A percentile compares a stretch with the other conserved stretches of the same genome.
Conservation (phyloP, 2,113 vertebrate genomes). For the Pogonocichla stellata region DNA sequence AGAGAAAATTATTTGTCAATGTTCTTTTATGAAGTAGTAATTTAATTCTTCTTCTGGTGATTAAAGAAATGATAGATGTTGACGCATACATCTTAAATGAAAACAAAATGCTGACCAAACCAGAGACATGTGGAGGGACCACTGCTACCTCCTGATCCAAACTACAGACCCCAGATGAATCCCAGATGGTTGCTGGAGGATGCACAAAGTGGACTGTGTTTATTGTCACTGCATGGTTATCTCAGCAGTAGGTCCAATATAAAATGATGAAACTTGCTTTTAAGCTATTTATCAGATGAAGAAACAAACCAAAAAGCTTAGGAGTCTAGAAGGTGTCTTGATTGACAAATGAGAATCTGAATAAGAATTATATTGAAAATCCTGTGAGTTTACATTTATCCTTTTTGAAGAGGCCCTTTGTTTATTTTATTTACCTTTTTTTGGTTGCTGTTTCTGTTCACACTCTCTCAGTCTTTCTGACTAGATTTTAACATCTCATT, state of each 20-base stretch:
- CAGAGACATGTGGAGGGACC: constrained; percentile 27
- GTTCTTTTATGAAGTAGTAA: constrained; percentile 51
- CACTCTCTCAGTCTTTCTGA: background rate
- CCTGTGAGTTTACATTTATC: background rate
- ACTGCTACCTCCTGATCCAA: constrained; percentile 50
- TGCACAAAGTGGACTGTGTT: constrained; percentile 52
- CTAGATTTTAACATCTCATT: background rate
- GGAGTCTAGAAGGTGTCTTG: constrained; percentile 2
- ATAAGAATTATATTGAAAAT: constrained; percentile 34
- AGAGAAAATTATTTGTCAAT: constrained; percentile 33
- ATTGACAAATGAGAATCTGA: constrained; percentile 45
- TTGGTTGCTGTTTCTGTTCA: background rate
- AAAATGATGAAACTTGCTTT: constrained; percentile 47
- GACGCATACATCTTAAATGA: constrained; percentile 35
- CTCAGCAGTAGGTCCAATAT: constrained; percentile 16
- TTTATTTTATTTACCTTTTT: background rate
- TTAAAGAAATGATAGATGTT: constrained; percentile 58
- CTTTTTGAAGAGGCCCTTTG: background rate
- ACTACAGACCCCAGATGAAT: constrained; percentile 62
- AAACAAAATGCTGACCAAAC: constrained; percentile 49
- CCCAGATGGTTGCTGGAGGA: constrained; percentile 43
- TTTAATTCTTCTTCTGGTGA: constrained; percentile 46
- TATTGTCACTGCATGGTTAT: constrained; percentile 56
- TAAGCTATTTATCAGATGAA: constrained; percentile 22
- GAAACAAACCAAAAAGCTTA: background rate